Conservation (phyloP, 2,888 invertebrate species). For the Ormyrus nitidulus region DNA sequence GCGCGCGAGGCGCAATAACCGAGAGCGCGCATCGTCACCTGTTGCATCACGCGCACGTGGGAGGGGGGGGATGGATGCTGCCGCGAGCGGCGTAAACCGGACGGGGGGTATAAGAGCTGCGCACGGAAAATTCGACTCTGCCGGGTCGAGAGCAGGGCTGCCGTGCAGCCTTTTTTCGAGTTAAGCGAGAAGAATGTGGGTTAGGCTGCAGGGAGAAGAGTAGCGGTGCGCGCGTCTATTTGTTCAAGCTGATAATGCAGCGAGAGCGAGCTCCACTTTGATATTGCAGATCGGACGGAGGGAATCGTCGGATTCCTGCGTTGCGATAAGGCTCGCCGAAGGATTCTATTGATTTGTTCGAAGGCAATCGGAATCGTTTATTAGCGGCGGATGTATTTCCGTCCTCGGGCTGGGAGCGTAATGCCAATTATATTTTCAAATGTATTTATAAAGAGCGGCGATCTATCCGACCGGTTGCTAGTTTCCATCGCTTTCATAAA, state of each 20-base stretch:
- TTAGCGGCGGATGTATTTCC: background rate
- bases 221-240: constrained; percentile 6
- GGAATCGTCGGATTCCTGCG: background rate
- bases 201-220: constrained; percentile 1
- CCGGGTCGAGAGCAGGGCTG: background rate
- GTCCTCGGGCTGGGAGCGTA: background rate
- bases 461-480: background rate
- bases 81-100: too few species aligned
- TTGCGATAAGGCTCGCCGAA: constrained; percentile 3
- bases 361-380: constrained; percentile 7
- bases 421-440: constrained; percentile 1
- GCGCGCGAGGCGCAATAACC: constrained; percentile 18
- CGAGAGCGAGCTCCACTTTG: constrained; percentile 9
- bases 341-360: background rate
- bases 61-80: too few species aligned
- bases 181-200: constrained; percentile 2
- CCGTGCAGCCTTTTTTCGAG: background rate
- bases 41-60: constrained; percentile 32
- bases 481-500: background rate
- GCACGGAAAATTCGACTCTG: background rate
- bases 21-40: constrained; percentile 25
- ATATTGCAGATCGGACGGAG: constrained; percentile 25
- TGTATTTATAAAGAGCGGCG: constrained; percentile 16
- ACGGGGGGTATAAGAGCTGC: background rate
- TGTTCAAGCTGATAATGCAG: constrained; percentile 44